These are phyloP conservation scores for Zoroaster sp. DNA, from an alignment of 53 echinoderm and acorn worm genomes.

Conservation along the genomic window DNA sequence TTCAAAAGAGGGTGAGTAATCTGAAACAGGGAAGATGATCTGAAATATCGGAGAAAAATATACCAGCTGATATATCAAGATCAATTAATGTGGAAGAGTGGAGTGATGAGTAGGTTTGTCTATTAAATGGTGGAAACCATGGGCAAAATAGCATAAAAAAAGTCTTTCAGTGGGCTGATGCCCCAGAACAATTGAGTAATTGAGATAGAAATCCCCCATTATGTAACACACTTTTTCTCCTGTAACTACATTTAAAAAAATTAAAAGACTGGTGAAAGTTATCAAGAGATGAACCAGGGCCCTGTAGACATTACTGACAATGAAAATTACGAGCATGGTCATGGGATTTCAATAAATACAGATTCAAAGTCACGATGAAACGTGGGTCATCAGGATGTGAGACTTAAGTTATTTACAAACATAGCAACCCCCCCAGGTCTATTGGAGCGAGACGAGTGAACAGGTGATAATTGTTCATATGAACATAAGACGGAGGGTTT, in stretches of 20 bases:
- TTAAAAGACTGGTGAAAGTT: not conserved
- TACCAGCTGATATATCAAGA: not conserved
- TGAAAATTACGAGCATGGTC: not conserved
- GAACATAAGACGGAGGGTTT: not conserved
- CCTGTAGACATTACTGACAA: not conserved
- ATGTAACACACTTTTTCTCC: not conserved
- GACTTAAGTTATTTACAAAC: not conserved
- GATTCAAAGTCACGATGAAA: not conserved
- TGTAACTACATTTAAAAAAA: not conserved
- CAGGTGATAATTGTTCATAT: not conserved
- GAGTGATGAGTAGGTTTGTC: not conserved
- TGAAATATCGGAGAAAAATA: not conserved
- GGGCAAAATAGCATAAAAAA: not conserved
- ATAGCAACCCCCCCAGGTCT: not conserved
- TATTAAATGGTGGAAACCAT: not conserved
- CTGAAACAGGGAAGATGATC: conserved; percentile 6
- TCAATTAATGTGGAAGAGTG: not conserved
- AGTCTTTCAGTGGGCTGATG: not conserved
- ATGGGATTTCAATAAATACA: not conserved
- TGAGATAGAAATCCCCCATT: not conserved
- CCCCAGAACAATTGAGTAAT: not conserved
- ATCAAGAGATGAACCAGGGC: not conserved
- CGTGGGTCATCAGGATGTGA: not conserved
- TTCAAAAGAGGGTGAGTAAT: not conserved
- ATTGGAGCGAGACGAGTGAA: not conserved